These are phyloP conservation scores for Oplegnathus fasciatus DNA, from an alignment of 2,113 vertebrate genomes.

Conservation along the genomic window DNA sequence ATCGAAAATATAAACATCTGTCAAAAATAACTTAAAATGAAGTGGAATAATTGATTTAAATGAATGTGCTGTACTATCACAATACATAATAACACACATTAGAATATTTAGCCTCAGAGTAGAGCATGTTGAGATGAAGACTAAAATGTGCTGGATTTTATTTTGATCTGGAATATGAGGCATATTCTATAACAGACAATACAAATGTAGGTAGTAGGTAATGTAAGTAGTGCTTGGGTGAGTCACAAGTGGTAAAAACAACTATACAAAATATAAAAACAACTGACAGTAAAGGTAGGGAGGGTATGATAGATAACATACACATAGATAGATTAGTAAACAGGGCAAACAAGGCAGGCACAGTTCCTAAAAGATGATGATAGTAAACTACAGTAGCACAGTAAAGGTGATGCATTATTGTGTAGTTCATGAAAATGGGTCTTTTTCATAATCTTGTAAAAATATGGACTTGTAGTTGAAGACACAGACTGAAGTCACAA, in stretches of 20 bases:
- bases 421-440: neutral
- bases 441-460: slow-evolving; percentile 2
- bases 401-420: neutral
- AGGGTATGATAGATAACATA: neutral
- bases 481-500: neutral
- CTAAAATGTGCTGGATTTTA: neutral
- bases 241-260: neutral
- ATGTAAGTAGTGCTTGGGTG: neutral
- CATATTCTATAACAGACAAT: neutral
- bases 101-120: neutral
- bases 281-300: neutral
- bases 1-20: neutral
- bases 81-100: neutral
- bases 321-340: neutral
- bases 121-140: neutral
- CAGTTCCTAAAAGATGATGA: slow-evolving; percentile 2
- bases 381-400: neutral
- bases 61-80: neutral
- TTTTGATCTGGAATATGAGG: neutral
- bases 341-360: neutral
- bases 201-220: neutral
- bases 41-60: neutral
- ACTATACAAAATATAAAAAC: too few relatives aligned
- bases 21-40: neutral
- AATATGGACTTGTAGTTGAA: neutral